Evolutionary conservation across 2,888 invertebrate genomes (phyloP), one percentile per base, ranked within the genome.

Genomic region (Sympetrum striolatum): DNA sequence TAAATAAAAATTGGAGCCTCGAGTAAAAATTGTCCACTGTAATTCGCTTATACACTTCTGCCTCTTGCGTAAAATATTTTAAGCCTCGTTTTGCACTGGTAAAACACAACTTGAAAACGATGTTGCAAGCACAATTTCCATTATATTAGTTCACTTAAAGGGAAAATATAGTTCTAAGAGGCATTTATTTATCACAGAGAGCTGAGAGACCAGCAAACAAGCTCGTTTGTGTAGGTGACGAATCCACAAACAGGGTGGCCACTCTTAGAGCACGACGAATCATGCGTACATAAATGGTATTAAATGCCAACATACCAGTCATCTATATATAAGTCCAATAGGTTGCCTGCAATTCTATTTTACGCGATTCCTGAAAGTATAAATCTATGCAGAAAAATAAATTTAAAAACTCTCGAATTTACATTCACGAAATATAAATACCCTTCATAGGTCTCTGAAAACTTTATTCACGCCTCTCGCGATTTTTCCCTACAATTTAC

Each of bases 131-230:
- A 86, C 86, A 86, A 39, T 86, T 60, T 60, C 60, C 60, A 60
- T 22, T 64, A 35, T 73, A 4, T 86, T 86, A 58, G 86, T 86
- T 86, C 86, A 86, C 86, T 86, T 86, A 86, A 60, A 37, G 37
- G 60, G 22, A 73, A 73, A 73, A 86, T 37, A 53, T 58, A 82
- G 31, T 86, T 60, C 86, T 64, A 86, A 64, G 86, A 39, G 86
- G 86, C 86, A 86, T 86, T 86, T 86, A 60, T 86, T 86, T 86
- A 86, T 86, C 86, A 86, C 86, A 86, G 86, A 86, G 86, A 86
- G 37, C 64, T 60, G 86, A 86, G 86, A 86, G 86, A 86, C 86
- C 86, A 86, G 86, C 60, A 86, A 64, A 86, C 86, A 86, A 86
- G 86, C 86, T 86, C 64, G 86, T 86, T 86, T 86, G 73, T 73